These are phyloP conservation scores for Chondrilla cf. caribensis DNA, from an alignment of 37 sponge, comb jelly and placozoan genomes.

Conservation along the genomic window DNA sequence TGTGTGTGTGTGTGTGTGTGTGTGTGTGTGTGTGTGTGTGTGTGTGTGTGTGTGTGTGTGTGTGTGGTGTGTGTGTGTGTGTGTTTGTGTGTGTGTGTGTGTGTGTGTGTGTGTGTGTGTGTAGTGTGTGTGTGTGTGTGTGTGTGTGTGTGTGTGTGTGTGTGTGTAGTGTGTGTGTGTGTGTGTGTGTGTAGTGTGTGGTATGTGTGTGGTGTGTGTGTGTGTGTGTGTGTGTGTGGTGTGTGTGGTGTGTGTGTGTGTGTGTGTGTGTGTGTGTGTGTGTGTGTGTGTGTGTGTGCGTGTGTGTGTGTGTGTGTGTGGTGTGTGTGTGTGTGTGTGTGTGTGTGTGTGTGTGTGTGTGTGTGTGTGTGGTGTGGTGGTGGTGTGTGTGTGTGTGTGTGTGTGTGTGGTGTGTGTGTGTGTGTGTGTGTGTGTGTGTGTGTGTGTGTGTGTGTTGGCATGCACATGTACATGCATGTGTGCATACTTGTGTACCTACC, in stretches of 20 bases:
- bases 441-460: neutral
- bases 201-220: conserved; percentile 11
- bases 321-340: conserved; percentile 4
- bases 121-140: neutral
- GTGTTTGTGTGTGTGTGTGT: conserved; percentile 12
- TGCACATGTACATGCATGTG: neutral
- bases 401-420: conserved; percentile 6
- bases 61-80: no score
- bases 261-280: neutral
- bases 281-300: conserved; percentile 9
- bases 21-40: neutral
- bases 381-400: conserved; percentile 29
- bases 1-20: conserved; percentile 19
- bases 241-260: neutral
- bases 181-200: conserved; percentile 3
- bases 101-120: conserved; percentile 15
- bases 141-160: neutral
- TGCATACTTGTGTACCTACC: no score
- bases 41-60: neutral
- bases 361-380: neutral
- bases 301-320: conserved; percentile 14
- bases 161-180: conserved; percentile 31
- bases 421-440: conserved; percentile 14
- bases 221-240: conserved; percentile 4
- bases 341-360: neutral